These are phyloP conservation scores for Athalia circularis DNA, from an alignment of 2,888 invertebrate species.

Conservation along the genomic window DNA sequence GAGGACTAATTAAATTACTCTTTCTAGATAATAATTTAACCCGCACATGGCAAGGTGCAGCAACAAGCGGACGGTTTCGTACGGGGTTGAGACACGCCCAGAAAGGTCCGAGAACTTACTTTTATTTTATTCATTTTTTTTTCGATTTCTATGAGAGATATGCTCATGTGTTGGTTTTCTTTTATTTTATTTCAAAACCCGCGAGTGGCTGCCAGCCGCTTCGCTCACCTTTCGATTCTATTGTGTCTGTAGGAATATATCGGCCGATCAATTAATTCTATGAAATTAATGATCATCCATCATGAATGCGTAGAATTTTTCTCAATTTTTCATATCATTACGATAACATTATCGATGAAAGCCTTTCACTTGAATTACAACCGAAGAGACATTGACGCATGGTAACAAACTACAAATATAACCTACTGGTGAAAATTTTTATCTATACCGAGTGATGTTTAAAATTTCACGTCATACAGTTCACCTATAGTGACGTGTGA, in stretches of 20 bases:
- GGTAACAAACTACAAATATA: conserved; percentile 22
- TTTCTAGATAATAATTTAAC: conserved; percentile 33
- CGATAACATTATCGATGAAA: not conserved
- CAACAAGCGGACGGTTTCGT: conserved; percentile 5
- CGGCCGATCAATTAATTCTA: too few species aligned
- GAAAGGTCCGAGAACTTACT: not conserved
- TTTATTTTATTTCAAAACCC: not conserved
- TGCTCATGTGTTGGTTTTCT: not conserved
- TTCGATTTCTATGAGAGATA: not conserved
- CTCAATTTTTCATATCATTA: too few species aligned
- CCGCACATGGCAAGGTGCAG: conserved; percentile 8
- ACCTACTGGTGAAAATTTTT: not conserved
- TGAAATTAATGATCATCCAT: too few species aligned
- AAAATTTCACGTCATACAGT: too few species aligned
- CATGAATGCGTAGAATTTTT: too few species aligned
- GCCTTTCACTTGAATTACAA: not conserved
- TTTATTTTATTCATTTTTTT: not conserved
- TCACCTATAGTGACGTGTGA: too few species aligned
- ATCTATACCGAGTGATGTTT: not conserved
- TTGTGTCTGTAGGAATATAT: too few species aligned
- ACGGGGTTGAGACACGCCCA: conserved; percentile 24
- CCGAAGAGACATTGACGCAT: conserved; percentile 38
- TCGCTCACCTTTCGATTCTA: too few species aligned
- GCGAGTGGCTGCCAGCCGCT: too few species aligned
- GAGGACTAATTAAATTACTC: conserved; percentile 41